Percentiles rank a stretch among this genome's conserved stretches.
Evolutionary conservation across 2,797 vertebrate species (phyloP).

Genomic region (Acanthurus lineatus): DNA sequence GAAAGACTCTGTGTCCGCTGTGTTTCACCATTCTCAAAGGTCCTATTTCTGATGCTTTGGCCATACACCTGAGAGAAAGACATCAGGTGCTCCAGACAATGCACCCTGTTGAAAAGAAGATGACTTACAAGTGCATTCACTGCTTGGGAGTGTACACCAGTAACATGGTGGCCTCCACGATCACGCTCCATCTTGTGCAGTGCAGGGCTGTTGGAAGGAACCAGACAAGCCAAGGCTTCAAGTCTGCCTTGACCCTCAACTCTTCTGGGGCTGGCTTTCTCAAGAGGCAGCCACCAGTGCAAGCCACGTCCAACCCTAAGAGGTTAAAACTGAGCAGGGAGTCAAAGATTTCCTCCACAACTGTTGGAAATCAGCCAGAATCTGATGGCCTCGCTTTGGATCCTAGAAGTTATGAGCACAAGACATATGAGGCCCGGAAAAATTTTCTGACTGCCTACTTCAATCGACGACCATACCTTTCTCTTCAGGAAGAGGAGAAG

Average conservation of each 20-base stretch:
- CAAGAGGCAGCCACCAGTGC: slow-evolving; percentile 91
- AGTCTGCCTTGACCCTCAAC: slow-evolving; percentile 86
- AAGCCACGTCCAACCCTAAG: slow-evolving; percentile 87
- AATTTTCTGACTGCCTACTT: slow-evolving; percentile 96
- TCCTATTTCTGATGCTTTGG: slow-evolving; percentile 93
- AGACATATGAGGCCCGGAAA: slow-evolving; percentile 96
- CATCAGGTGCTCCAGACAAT: slow-evolving; percentile 98
- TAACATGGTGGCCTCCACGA: slow-evolving; percentile 99
- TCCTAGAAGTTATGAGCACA: slow-evolving; percentile 93
- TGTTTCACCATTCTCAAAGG: slow-evolving; percentile 98
- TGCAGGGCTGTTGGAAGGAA: slow-evolving; percentile 95
- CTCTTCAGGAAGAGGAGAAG: slow-evolving; percentile 92
- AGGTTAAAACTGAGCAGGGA: slow-evolving; percentile 87
- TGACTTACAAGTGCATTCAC: slow-evolving; percentile 99
- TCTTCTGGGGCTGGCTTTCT: slow-evolving; percentile 86
- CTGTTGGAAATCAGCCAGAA: slow-evolving; percentile 87
- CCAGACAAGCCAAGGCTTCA: slow-evolving; percentile 89
- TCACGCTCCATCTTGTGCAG: slow-evolving; percentile 97
- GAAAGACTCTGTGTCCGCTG: slow-evolving; percentile 96
- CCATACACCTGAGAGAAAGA: slow-evolving; percentile 93
- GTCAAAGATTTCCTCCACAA: slow-evolving; percentile 81
- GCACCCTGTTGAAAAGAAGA: slow-evolving; percentile 98
- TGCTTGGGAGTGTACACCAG: slow-evolving; percentile 98
- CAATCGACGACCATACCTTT: slow-evolving; percentile 93
- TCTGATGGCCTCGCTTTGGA: slow-evolving; percentile 91